These are phyloP conservation scores for Cyclina sinensis DNA, from an alignment of 1,140 invertebrate genomes.

Conservation along the genomic window DNA sequence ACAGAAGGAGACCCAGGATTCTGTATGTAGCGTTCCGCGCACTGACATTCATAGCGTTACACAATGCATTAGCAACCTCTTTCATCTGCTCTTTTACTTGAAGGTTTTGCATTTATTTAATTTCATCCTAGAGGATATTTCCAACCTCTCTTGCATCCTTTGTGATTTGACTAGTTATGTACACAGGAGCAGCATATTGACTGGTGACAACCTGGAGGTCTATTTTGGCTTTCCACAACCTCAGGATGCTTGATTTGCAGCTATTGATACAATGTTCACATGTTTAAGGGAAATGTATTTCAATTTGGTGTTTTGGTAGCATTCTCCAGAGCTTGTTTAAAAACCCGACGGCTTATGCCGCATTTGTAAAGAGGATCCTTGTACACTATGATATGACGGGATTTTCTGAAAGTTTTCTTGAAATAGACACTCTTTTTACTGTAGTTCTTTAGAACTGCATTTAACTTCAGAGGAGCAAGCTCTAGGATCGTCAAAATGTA, in stretches of 20 bases:
- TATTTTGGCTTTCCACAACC: slow-evolving; percentile 59
- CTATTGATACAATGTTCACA: slow-evolving; percentile 60
- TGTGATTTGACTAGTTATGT: slow-evolving; percentile 52
- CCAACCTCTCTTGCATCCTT: slow-evolving; percentile 63
- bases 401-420: no score
- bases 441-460: no score
- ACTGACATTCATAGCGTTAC: slow-evolving; percentile 51
- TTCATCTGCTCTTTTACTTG: slow-evolving; percentile 61
- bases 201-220: slow-evolving; percentile 63
- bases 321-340: no score
- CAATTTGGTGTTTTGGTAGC: no score
- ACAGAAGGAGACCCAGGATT: slow-evolving; percentile 43
- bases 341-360: no score
- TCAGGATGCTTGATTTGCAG: slow-evolving; percentile 43
- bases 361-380: no score
- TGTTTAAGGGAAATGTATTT: no score
- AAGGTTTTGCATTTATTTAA: slow-evolving; percentile 46
- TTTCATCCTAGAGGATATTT: slow-evolving; percentile 58
- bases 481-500: no score
- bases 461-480: no score
- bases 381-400: no score
- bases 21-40: slow-evolving; percentile 61
- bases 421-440: no score
- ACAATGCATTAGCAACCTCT: slow-evolving; percentile 52
- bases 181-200: slow-evolving; percentile 62